Base-by-base conservation (phyloP, 2,888 invertebrate species). In the Phrixothrix hirtus region DNA sequence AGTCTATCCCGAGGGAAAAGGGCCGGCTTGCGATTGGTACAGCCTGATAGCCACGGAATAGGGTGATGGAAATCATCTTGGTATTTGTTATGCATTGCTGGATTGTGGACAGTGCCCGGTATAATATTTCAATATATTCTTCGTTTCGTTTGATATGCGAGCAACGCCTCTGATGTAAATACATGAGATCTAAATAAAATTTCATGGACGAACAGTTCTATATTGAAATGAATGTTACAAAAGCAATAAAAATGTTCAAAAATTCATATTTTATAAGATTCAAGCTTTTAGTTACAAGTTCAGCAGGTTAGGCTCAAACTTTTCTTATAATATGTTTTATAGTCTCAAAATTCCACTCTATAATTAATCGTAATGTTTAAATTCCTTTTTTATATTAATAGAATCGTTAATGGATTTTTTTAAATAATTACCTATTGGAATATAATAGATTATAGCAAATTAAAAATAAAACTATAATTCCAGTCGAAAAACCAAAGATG, bases 31-130 rank as follows among this genome's bases (percentile, higher is more conserved):
- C 62, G 55, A 70, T 71, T 70, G 69, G 70, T 62, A 64, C 62
- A 66, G 57, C 58, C 60, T 60, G 65, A 65, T 65, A 64, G 61
- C 63, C 58, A 58, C 59, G 65, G 62, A 67, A 68, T 65, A 70
- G 71, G 68, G 69, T 71, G 71, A 69, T 70, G 70, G 70, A 69
- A 70, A 72, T 72, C 70, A 73, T 72, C 71, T 69, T 64, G 67
- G 65, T 73, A 73, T 74, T 74, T 74, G 73, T 72, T 74, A 74
- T 74, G 74, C 74, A 74, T 74, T 74, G 74, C 71, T 71, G 70
- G 68, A 67, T 68, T 69, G 72, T 73, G 73, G 73, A 73, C 74
- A 73, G 65, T 70, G 73, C 66, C 68, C 71, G 68, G 73, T 70
- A 74, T 74, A 74, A 74, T 74, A 74, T 74, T 74, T 74, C 73